Evolutionary conservation across 1,140 invertebrate genomes (phyloP).

Genomic region (Calliopsis andreniformis): DNA sequence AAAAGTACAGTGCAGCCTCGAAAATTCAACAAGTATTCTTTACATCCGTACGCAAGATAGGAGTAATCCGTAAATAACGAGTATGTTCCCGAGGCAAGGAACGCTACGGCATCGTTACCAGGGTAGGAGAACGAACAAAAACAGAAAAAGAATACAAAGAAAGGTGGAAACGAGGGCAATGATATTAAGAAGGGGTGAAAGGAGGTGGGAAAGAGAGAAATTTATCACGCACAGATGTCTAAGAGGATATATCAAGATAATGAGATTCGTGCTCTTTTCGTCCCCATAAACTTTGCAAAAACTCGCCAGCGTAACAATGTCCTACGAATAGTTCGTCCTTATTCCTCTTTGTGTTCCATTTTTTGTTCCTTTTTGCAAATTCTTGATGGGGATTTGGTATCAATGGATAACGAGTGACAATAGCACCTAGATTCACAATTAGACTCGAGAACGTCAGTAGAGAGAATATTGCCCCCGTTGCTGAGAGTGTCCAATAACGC

Average conservation of each 20-base stretch:
- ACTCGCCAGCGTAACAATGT: slow-evolving; percentile 20
- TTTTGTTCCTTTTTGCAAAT: slow-evolving; percentile 29
- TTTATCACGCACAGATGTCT: slow-evolving; percentile 27
- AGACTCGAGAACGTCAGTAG: slow-evolving; percentile 13
- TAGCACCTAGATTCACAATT: background rate
- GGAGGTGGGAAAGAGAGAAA: background rate
- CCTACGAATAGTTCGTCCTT: slow-evolving; percentile 14
- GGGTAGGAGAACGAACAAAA: background rate
- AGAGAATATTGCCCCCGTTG: background rate
- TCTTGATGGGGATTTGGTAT: background rate
- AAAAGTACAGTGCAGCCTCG: background rate
- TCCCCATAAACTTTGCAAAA: slow-evolving; percentile 32
- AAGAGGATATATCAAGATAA: slow-evolving; percentile 37
- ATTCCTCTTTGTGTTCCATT: background rate
- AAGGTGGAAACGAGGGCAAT: background rate
- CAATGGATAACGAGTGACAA: slow-evolving; percentile 33
- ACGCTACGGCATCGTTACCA: background rate
- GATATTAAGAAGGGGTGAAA: background rate
- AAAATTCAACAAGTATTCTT: background rate
- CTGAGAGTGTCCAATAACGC: background rate
- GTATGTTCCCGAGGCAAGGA: background rate
- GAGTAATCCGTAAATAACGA: background rate
- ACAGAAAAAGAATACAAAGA: slow-evolving; percentile 3
- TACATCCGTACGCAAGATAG: background rate
- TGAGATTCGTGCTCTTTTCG: slow-evolving; percentile 31